Conservation (phyloP, 2,113 vertebrate genomes). For the Micromys minutus region DNA sequence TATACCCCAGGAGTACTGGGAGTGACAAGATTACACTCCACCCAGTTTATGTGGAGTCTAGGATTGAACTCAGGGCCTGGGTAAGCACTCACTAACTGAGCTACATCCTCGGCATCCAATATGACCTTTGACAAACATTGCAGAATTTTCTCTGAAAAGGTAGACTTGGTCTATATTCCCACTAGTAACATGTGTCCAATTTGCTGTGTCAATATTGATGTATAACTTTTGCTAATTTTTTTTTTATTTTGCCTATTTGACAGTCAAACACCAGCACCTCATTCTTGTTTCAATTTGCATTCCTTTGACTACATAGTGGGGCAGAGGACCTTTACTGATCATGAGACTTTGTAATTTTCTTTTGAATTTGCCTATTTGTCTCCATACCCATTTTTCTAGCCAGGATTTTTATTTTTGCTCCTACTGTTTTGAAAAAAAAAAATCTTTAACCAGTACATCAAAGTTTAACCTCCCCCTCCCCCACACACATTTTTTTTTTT, state of each 20-base stretch:
- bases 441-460: neutral
- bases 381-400: neutral
- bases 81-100: neutral
- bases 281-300: neutral
- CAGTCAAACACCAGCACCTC: neutral
- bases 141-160: neutral
- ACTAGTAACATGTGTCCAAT: neutral
- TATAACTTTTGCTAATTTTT: neutral
- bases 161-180: neutral
- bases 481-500: neutral
- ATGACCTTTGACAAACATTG: neutral
- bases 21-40: neutral
- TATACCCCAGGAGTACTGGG: neutral
- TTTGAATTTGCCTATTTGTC: constrained; percentile 38
- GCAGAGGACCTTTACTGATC: neutral
- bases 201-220: neutral
- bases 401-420: constrained; percentile 24
- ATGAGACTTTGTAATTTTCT: neutral
- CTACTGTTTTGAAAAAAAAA: constrained; percentile 47
- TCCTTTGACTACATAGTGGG: constrained; percentile 39
- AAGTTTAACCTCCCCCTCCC: neutral
- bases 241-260: constrained; percentile 12
- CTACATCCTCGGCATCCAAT: neutral
- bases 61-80: neutral
- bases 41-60: no score